Percentiles rank a stretch among this genome's conserved stretches.
Conservation (phyloP, 2,113 vertebrate species). For the Rafetus swinhoei region DNA sequence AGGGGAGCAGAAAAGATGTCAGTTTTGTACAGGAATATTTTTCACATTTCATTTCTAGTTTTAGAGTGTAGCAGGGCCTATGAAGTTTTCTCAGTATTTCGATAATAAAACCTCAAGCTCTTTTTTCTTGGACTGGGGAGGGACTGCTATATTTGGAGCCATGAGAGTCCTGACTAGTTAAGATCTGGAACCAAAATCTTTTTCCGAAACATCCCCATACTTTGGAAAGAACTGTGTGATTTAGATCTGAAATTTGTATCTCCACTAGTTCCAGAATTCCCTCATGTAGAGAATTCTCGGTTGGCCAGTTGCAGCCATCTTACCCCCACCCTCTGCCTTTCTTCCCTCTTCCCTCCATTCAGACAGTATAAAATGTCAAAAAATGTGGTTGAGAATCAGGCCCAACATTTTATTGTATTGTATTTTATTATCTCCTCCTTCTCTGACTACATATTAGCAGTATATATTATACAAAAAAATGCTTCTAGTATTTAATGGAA, state of each 20-base stretch:
- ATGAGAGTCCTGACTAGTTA: not conserved
- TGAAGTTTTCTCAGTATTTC: not conserved
- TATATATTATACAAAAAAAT: not conserved
- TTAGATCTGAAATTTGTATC: not conserved
- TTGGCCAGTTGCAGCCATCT: not conserved
- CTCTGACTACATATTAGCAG: not conserved
- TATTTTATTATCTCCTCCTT: conserved; percentile 1
- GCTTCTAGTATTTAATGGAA: not conserved
- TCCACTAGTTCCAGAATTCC: not conserved
- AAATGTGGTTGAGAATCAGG: not conserved
- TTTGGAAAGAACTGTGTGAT: not conserved
- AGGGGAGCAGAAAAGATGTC: not conserved
- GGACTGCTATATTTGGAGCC: not conserved
- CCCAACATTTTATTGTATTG: not conserved
- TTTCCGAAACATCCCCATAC: not conserved
- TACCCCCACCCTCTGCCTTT: not conserved
- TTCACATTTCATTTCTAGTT: not conserved
- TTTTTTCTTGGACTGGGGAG: not conserved
- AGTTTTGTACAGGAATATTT: not conserved
- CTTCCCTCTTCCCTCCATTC: not conserved
- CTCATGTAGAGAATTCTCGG: not conserved
- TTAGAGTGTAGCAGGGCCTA: not conserved
- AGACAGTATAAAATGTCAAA: not conserved
- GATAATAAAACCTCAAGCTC: not conserved
- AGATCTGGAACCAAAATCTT: not conserved